Conservation (phyloP, 2,113 vertebrate genomes). For the Sceloporus undulatus region DNA sequence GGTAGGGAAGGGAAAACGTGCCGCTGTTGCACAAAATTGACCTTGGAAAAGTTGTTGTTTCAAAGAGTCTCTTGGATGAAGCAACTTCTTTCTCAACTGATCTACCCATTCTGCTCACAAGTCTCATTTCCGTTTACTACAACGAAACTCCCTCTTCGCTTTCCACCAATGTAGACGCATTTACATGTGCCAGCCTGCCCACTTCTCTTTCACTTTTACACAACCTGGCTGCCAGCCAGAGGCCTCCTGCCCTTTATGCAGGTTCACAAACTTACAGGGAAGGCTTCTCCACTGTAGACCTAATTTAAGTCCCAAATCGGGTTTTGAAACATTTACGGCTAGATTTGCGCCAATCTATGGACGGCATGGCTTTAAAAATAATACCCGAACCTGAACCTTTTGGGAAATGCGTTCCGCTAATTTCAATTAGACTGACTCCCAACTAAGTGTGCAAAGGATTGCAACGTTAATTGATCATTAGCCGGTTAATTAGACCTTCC, state of each 20-base stretch:
- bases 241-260: background rate
- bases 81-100: too few species aligned
- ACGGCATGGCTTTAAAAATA: background rate
- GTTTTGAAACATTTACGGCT: background rate
- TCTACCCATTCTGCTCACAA: background rate
- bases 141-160: background rate
- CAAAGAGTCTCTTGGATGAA: background rate
- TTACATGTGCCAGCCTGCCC: background rate
- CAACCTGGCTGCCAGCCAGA: background rate
- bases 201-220: background rate
- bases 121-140: background rate
- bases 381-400: background rate
- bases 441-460: background rate
- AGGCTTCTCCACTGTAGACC: background rate
- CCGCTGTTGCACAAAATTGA: background rate
- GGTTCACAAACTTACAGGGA: background rate
- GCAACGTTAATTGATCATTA: background rate
- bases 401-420: background rate
- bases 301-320: background rate
- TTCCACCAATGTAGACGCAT: background rate
- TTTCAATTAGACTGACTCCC: background rate
- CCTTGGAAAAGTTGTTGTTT: background rate
- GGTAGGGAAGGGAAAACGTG: background rate
- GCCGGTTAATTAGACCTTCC: background rate
- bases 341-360: background rate